phyloP scores from a whole-genome alignment of 2,888 invertebrate species.

The Diarsia brunnea region DNA sequence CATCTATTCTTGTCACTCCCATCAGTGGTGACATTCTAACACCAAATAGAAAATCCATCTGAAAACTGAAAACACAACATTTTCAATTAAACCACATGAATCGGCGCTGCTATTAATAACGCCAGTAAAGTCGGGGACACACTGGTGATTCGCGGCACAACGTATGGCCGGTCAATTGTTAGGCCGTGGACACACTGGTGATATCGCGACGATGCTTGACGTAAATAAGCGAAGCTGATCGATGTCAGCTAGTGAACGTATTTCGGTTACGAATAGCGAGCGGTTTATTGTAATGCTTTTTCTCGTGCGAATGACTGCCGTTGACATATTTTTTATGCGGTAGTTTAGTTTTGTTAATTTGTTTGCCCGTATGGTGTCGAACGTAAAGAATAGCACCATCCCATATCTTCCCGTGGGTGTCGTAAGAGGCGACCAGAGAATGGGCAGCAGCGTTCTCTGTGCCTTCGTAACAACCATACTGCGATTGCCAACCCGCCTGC shows the following conservation, averaged over 20 bases:
- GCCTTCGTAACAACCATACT: too few relatives aligned
- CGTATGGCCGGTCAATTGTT: slow-evolving; percentile 54
- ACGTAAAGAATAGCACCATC: too few relatives aligned
- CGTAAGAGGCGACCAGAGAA: too few relatives aligned
- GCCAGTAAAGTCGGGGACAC: slow-evolving; percentile 58
- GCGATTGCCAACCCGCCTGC: too few relatives aligned
- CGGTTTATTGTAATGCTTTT: slow-evolving; percentile 37
- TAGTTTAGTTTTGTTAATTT: background rate
- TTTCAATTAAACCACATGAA: slow-evolving; percentile 57
- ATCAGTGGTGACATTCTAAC: background rate
- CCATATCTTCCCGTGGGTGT: too few relatives aligned
- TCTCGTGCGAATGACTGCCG: background rate
- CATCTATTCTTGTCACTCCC: too few relatives aligned
- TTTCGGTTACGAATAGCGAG: slow-evolving; percentile 21
- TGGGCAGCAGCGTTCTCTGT: too few relatives aligned
- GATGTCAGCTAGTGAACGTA: slow-evolving; percentile 41
- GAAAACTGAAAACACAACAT: slow-evolving; percentile 44
- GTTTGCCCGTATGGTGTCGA: too few relatives aligned
- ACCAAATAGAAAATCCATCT: slow-evolving; percentile 21
- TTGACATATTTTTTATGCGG: background rate
- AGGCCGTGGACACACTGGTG: slow-evolving; percentile 52
- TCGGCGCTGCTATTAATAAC: slow-evolving; percentile 54
- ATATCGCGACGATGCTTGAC: slow-evolving; percentile 38
- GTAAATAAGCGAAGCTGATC: slow-evolving; percentile 50
- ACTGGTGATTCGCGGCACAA: slow-evolving; percentile 48